phyloP scores from a whole-genome alignment of 2,113 vertebrate genomes.

The Smithornis capensis region DNA sequence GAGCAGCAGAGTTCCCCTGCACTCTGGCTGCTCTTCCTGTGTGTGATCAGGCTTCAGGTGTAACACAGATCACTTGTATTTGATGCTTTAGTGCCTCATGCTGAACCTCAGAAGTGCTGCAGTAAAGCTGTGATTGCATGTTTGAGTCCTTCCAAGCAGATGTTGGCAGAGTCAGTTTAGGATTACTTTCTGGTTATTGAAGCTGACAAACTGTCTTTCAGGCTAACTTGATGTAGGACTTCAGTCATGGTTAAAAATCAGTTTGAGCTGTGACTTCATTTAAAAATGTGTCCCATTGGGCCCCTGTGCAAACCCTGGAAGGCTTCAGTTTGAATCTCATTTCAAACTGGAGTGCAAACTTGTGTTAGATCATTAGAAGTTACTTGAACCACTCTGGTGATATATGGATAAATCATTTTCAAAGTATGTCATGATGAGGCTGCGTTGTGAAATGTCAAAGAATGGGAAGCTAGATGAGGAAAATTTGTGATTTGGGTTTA shows the following conservation, averaged over 20 bases:
- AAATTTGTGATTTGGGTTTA: background rate
- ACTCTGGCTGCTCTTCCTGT: background rate
- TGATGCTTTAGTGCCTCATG: background rate
- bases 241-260: background rate
- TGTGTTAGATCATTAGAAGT: background rate
- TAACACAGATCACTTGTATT: background rate
- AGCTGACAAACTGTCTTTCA: background rate
- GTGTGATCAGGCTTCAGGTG: background rate
- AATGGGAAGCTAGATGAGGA: background rate
- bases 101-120: background rate
- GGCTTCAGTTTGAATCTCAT: background rate
- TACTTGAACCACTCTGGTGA: background rate
- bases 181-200: background rate
- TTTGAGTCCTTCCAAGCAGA: background rate
- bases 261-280: background rate
- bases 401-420: background rate
- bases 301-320: background rate
- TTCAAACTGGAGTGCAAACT: too few relatives aligned
- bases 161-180: background rate
- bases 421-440: background rate
- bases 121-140: background rate
- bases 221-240: background rate
- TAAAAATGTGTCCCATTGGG: background rate
- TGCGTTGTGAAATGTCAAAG: background rate
- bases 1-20: background rate